These are phyloP conservation scores for Albula glossodonta DNA, from an alignment of 2,113 vertebrate species.

Conservation along the genomic window DNA sequence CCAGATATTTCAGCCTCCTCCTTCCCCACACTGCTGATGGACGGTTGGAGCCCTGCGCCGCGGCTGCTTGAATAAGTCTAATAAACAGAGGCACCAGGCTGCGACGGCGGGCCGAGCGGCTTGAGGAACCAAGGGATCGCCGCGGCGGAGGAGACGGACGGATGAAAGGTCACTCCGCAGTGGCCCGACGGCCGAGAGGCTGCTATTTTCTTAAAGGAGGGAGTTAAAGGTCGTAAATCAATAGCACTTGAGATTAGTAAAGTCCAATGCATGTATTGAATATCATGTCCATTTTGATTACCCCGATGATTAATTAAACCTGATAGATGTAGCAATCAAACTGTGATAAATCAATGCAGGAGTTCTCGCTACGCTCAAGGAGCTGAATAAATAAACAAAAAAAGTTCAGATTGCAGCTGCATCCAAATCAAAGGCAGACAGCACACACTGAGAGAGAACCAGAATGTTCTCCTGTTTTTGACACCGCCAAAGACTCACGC, in stretches of 20 bases:
- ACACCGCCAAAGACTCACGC: not conserved
- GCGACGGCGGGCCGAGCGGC: not conserved
- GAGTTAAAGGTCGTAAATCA: conserved; percentile 53
- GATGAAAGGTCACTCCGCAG: conserved; percentile 54
- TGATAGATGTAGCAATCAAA: conserved; percentile 51
- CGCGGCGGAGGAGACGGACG: conserved; percentile 24
- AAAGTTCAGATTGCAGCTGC: not conserved
- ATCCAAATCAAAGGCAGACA: not conserved
- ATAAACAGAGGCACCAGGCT: not conserved
- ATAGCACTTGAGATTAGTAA: conserved; percentile 52
- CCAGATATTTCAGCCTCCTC: not conserved
- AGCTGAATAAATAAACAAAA: not conserved
- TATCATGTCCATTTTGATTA: conserved; percentile 60
- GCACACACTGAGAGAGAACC: not conserved
- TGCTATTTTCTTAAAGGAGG: conserved; percentile 38
- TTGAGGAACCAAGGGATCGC: not conserved
- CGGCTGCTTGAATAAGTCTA: not conserved
- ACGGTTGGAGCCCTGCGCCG: not conserved
- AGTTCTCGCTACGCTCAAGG: not conserved
- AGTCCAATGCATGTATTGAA: conserved; percentile 44
- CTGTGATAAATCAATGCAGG: conserved; percentile 47
- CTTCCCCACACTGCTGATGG: not conserved
- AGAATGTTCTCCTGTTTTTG: not conserved
- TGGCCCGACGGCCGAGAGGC: conserved; percentile 23
- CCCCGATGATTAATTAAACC: conserved; percentile 63